Percentiles rank a stretch among this genome's conserved stretches.
These are phyloP conservation scores for Tinea pellionella DNA, from an alignment of 2,888 invertebrate genomes.

Conservation along the genomic window DNA sequence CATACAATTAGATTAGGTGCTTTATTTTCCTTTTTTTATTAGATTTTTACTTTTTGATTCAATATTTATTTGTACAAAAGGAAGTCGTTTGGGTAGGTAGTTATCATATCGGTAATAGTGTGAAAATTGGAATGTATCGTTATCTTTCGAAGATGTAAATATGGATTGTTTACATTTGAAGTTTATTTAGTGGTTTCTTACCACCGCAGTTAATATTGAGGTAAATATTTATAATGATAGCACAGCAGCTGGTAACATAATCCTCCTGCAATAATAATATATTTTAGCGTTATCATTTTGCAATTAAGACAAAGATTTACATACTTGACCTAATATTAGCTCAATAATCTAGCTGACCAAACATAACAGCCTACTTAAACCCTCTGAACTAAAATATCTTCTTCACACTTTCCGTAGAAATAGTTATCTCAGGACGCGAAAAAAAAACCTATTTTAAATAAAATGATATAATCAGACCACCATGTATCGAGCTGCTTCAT, in stretches of 20 bases:
- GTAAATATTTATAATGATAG: slow-evolving; percentile 5
- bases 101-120: not conserved
- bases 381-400: not conserved
- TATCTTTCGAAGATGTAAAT: not conserved
- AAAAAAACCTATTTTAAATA: not conserved
- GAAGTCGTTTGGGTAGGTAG: too few species aligned
- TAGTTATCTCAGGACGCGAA: too few species aligned
- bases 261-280: slow-evolving; percentile 12
- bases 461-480: not conserved
- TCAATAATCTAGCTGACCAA: slow-evolving; percentile 14
- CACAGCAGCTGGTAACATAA: not conserved
- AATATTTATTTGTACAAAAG: too few species aligned
- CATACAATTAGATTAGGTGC: too few species aligned
- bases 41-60: too few species aligned
- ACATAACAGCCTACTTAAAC: slow-evolving; percentile 5
- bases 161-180: not conserved
- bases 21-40: too few species aligned
- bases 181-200: not conserved
- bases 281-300: slow-evolving; percentile 38
- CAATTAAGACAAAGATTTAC: slow-evolving; percentile 31
- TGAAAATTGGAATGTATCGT: not conserved
- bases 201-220: not conserved
- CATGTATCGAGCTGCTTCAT: slow-evolving; percentile 59
- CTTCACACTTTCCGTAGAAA: not conserved
- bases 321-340: slow-evolving; percentile 42